Base-by-base conservation (phyloP, 2,888 invertebrate species). In the Tridacna crocea region DNA sequence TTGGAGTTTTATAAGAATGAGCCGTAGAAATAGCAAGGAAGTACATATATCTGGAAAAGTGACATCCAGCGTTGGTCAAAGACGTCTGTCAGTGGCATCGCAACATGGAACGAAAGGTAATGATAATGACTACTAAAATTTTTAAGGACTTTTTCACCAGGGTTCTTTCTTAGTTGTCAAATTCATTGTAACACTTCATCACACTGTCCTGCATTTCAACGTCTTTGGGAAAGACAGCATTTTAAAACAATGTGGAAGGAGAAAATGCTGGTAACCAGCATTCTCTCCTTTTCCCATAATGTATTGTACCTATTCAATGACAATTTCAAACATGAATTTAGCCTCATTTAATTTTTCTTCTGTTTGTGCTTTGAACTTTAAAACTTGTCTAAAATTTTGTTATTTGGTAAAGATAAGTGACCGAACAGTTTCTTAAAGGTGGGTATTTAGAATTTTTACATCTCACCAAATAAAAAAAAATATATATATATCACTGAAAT, bases 81-180 rank as follows among this genome's bases (percentile, higher is more conserved):
- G 87, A n/a, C 72, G 84, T 55, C 58, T 77, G 36, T 86, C 86
- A 26, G 76, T 78, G 15, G 82, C 72, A 2, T 86, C 86, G 0
- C 55, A 55, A 19, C 73, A 72, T 74, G 82, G 82, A n/a, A 17
- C 11, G 12, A 85, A 72, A 85, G 85, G 82, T 85, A 70, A 60
- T 58, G 19, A 36, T 8, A 36, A 36, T 36, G 36, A 36, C 2
- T 36, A 8, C 8, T 36, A 36, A 36, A 36, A 36, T 36, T 36
- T 36, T 8, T 36, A 36, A 36, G 2, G 36, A 36, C n/a, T n/a
- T n/a, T n/a, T n/a, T n/a, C n/a, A n/a, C n/a, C n/a, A n/a, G n/a
- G n/a, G n/a, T n/a, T n/a, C n/a, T n/a, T 36, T 36, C 36, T 8
- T 36, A 36, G 36, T 36, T 36, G 36, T 36, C 8, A 36, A 36